A percentile compares a stretch with the other conserved stretches of the same genome.
These are phyloP conservation scores for Pipistrellus kuhlii DNA, from an alignment of 2,797 vertebrate genomes.

Conservation along the genomic window DNA sequence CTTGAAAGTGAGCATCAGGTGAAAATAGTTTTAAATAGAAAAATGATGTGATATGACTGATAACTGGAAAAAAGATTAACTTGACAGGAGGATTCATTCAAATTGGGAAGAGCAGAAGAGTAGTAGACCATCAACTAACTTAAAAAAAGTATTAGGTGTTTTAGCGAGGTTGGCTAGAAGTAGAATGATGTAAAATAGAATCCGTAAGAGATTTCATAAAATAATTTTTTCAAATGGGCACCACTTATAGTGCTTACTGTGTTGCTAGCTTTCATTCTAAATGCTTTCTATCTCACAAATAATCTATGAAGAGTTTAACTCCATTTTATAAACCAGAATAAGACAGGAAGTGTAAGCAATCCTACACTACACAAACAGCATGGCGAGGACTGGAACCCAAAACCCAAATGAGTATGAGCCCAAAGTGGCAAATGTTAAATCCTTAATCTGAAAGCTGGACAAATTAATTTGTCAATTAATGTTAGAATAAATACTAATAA, in stretches of 20 bases:
- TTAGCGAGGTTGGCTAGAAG: neutral
- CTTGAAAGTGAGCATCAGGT: neutral
- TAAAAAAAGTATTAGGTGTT: neutral
- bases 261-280: neutral
- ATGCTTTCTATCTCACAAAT: neutral
- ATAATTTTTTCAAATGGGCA: constrained; percentile 9
- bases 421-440: neutral
- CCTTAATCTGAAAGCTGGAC: neutral
- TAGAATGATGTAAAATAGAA: neutral
- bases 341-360: neutral
- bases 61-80: constrained; percentile 5
- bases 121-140: neutral
- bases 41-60: constrained; percentile 22
- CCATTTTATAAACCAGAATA: neutral
- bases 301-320: neutral
- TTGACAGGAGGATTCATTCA: neutral
- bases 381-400: neutral
- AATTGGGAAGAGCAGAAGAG: neutral
- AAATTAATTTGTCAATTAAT: neutral
- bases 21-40: constrained; percentile 13
- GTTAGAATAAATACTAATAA: neutral
- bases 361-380: neutral
- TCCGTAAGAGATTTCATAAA: neutral
- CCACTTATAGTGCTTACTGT: neutral
- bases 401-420: neutral